Evolutionary conservation across 2,113 vertebrate genomes (phyloP).

Genomic region (Chauna torquata): DNA sequence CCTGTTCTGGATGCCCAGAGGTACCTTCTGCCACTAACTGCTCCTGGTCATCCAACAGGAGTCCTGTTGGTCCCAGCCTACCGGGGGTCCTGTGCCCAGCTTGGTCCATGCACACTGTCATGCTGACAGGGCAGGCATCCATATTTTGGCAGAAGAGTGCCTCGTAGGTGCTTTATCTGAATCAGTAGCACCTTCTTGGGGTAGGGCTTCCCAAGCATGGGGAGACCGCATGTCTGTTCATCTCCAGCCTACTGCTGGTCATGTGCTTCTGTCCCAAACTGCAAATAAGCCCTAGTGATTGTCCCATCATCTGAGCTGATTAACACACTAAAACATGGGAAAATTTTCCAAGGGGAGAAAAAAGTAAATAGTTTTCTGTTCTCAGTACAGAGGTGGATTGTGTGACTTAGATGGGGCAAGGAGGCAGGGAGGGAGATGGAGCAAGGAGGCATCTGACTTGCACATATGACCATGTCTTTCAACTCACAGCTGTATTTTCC

Average conservation of each 20-base stretch:
- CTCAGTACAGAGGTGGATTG: background rate
- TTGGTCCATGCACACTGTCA: background rate
- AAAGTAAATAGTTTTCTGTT: background rate
- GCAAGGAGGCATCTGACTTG: background rate
- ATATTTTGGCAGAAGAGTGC: background rate
- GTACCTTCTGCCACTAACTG: background rate
- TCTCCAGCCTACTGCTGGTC: background rate
- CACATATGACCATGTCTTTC: background rate
- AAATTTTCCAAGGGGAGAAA: rapidly evolving
- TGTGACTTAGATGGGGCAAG: background rate
- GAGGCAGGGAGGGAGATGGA: background rate
- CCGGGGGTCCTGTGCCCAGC: background rate
- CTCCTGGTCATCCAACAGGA: background rate
- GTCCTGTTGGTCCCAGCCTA: background rate
- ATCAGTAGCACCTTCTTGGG: background rate
- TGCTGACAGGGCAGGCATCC: background rate
- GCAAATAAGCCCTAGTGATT: background rate
- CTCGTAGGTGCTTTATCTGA: background rate
- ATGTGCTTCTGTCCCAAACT: background rate
- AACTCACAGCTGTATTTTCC: background rate
- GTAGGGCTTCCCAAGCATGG: background rate
- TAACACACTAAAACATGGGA: background rate
- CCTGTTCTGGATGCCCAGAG: background rate
- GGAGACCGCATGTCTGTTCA: background rate
- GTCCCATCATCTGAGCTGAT: background rate